Evolutionary conservation across 53 echinoderm and acorn worm genomes (phyloP).

Genomic region (Zoroaster sp.): DNA sequence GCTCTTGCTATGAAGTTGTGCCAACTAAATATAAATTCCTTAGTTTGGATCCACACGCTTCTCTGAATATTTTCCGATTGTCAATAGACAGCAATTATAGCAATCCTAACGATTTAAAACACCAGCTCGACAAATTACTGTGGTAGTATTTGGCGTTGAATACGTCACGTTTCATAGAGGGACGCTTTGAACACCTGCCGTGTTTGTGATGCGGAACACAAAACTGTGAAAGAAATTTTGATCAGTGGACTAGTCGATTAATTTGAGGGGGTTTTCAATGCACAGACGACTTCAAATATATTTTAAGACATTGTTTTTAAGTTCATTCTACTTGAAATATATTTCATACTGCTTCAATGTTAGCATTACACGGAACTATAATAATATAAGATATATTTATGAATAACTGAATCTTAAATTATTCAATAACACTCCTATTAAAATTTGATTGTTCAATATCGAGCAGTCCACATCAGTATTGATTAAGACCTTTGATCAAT

Average conservation of each 20-base stretch:
- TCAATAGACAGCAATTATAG: background rate
- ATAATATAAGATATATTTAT: too few species aligned
- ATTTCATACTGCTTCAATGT: too few species aligned
- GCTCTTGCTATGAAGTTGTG: too few species aligned
- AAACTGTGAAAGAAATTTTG: conserved; percentile 38
- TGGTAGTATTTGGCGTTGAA: background rate
- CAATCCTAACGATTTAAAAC: too few species aligned
- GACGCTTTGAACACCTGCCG: conserved; percentile 53
- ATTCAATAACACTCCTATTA: conserved; percentile 5
- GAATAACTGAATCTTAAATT: too few species aligned
- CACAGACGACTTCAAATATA: background rate
- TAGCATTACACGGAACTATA: too few species aligned
- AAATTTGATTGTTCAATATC: background rate
- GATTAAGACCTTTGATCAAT: background rate
- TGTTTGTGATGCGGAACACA: background rate
- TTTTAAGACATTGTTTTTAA: background rate
- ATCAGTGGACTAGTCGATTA: conserved; percentile 43
- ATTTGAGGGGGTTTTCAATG: background rate
- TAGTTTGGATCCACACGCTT: background rate
- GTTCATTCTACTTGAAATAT: background rate
- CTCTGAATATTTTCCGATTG: background rate
- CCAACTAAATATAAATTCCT: conserved; percentile 8
- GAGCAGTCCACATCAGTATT: conserved; percentile 1
- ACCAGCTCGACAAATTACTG: background rate
- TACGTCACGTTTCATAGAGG: conserved; percentile 7